Conservation (phyloP, 2,888 invertebrate genomes). For the Spilarctia lutea region DNA sequence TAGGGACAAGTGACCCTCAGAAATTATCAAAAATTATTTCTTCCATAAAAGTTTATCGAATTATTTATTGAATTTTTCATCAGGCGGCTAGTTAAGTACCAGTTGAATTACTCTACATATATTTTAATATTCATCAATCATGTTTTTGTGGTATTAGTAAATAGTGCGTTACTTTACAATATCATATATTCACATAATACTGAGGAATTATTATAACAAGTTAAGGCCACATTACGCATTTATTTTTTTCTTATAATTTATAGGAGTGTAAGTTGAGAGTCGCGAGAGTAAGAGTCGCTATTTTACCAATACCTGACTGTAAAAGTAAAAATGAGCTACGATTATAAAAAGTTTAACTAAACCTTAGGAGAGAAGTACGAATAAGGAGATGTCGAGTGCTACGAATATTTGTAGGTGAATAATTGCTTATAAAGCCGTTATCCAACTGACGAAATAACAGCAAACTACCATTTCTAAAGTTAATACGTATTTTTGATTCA, state of each 20-base stretch:
- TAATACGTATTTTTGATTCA: not conserved
- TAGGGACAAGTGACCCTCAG: not conserved
- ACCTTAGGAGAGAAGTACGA: not conserved
- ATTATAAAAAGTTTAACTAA: not conserved
- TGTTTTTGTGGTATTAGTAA: conserved; percentile 48
- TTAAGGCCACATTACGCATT: conserved; percentile 45
- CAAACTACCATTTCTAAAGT: not conserved
- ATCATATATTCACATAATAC: conserved; percentile 13
- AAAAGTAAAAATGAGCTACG: not conserved
- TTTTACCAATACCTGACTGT: not conserved
- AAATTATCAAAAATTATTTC: conserved; percentile 17
- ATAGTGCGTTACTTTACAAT: conserved; percentile 41
- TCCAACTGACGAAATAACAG: not conserved
- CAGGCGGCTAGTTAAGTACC: conserved; percentile 35
- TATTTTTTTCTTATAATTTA: conserved; percentile 33
- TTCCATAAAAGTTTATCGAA: conserved; percentile 36
- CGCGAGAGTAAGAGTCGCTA: conserved; percentile 8
- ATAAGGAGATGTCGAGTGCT: not conserved
- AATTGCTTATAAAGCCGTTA: not conserved
- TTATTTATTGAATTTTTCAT: conserved; percentile 44
- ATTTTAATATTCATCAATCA: conserved; percentile 36
- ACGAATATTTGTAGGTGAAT: not conserved
- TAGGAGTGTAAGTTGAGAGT: conserved; percentile 34
- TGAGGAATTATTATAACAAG: conserved; percentile 24
- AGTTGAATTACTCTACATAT: conserved; percentile 34